These are phyloP conservation scores for Aquatica leii DNA, from an alignment of 2,888 invertebrate genomes.

Conservation along the genomic window DNA sequence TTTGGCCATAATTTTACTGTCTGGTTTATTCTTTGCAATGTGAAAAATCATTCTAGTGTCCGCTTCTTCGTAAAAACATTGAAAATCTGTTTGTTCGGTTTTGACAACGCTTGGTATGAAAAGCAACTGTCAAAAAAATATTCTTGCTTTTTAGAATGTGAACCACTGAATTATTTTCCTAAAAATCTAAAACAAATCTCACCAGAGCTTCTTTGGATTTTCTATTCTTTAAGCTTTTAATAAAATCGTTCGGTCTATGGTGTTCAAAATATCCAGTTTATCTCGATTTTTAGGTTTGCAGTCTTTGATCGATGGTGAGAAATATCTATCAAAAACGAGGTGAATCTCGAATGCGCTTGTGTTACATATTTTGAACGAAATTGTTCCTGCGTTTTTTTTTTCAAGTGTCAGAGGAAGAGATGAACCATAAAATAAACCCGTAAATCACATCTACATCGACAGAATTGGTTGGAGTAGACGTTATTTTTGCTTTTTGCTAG, in stretches of 20 bases:
- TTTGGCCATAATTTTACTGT: not conserved
- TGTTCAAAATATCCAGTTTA: not conserved
- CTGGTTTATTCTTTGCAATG: not conserved
- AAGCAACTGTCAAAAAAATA: too few relatives aligned
- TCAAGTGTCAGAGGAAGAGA: not conserved
- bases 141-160: too few relatives aligned
- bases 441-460: not conserved
- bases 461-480: not conserved
- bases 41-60: slow-evolving; percentile 4
- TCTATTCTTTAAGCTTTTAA: not conserved
- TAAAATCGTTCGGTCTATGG: not conserved
- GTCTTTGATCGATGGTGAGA: not conserved
- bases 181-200: not conserved
- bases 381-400: not conserved
- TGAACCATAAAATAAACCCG: not conserved
- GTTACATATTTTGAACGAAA: not conserved
- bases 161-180: not conserved
- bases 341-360: not conserved
- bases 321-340: not conserved
- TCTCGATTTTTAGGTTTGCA: not conserved
- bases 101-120: too few relatives aligned
- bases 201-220: not conserved
- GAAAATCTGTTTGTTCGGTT: not conserved
- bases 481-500: not conserved
- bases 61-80: not conserved